Conservation (phyloP, 2,888 invertebrate genomes). For the Aspidiotus destructor region DNA sequence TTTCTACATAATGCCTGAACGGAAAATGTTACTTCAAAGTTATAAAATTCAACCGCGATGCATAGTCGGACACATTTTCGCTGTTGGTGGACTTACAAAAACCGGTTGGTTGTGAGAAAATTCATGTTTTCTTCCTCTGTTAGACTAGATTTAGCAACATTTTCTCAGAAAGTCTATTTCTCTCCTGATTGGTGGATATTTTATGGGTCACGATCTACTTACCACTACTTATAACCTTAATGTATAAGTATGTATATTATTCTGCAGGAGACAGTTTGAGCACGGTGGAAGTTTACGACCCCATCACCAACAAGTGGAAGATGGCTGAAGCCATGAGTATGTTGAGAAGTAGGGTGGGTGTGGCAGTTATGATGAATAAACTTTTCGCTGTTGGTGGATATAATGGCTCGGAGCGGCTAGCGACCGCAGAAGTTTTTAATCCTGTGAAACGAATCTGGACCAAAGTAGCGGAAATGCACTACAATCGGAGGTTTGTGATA, state of each 20-base stretch:
- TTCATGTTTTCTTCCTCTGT: slow-evolving; percentile 3
- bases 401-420: slow-evolving; percentile 69
- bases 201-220: neutral
- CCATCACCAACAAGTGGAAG: slow-evolving; percentile 58
- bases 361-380: slow-evolving; percentile 68
- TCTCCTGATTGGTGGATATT: no score
- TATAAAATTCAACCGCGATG: slow-evolving; percentile 66
- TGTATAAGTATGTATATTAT: neutral
- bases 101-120: slow-evolving; percentile 47
- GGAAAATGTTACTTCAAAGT: slow-evolving; percentile 63
- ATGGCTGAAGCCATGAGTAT: slow-evolving; percentile 74
- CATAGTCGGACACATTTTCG: slow-evolving; percentile 71
- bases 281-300: slow-evolving; percentile 76
- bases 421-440: slow-evolving; percentile 77
- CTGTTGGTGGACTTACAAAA: slow-evolving; percentile 75
- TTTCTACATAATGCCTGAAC: slow-evolving; percentile 76
- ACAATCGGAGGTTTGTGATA: slow-evolving; percentile 54
- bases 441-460: slow-evolving; percentile 62
- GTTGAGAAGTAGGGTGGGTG: slow-evolving; percentile 70
- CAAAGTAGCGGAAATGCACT: slow-evolving; percentile 67
- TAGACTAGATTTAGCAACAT: no score
- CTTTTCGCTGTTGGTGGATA: slow-evolving; percentile 75
- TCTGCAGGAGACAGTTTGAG: slow-evolving; percentile 60
- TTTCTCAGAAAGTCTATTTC: no score
- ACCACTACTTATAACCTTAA: neutral